Evolutionary conservation across 2,888 invertebrate genomes (phyloP).

Genomic region (Merodon equestris): DNA sequence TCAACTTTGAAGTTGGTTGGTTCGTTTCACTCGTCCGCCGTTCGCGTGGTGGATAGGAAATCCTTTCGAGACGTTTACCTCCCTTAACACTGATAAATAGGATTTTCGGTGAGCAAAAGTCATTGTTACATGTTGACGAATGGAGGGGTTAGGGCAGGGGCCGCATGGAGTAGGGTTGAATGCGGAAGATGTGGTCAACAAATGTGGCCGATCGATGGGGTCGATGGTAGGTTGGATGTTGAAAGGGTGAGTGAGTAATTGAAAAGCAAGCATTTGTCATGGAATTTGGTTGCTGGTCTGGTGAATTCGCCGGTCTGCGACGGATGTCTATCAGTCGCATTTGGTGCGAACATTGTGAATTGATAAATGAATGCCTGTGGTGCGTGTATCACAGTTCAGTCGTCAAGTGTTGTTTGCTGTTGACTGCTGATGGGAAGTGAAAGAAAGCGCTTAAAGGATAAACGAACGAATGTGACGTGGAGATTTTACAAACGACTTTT

Average conservation of each 20-base stretch:
- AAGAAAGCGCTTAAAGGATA: no score
- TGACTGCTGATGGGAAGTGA: no score
- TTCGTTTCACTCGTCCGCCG: no score
- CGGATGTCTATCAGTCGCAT: constrained; percentile 39
- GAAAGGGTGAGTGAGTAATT: constrained; percentile 43
- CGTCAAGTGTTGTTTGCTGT: no score
- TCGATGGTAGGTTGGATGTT: neutral
- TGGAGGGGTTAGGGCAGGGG: no score
- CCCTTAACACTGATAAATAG: constrained; percentile 59
- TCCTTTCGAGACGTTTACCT: constrained; percentile 45
- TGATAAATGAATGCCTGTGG: constrained; percentile 37
- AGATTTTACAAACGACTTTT: no score
- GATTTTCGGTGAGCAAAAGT: constrained; percentile 36
- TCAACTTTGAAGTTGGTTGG: constrained; percentile 53
- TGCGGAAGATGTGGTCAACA: constrained; percentile 5
- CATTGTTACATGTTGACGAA: constrained; percentile 10
- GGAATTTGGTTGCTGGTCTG: constrained; percentile 49
- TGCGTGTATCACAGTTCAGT: no score
- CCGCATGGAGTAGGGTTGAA: neutral
- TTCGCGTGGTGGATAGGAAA: constrained; percentile 14
- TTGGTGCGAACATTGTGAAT: constrained; percentile 40
- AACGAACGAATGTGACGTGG: no score
- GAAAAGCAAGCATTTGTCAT: constrained; percentile 60
- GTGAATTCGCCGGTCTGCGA: constrained; percentile 26
- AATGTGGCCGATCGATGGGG: neutral